Base-by-base conservation (phyloP, 2,888 invertebrate genomes). In the Leucoma salicis region DNA sequence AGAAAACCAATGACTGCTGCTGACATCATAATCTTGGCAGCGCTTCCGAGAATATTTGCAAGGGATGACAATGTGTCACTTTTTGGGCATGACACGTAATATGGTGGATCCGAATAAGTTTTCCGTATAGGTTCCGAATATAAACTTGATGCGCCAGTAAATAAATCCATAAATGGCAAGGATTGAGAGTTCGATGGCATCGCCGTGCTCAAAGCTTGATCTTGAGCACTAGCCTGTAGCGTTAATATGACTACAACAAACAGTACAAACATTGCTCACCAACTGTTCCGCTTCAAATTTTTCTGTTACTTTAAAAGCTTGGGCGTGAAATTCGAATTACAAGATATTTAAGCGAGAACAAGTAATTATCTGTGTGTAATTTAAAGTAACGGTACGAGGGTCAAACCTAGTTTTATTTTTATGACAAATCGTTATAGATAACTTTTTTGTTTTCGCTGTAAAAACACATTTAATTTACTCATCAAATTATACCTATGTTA, bases 1-100 rank as follows among this genome's bases (percentile, higher is more conserved):
- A 90, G 51, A 46, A 87, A 69, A 14, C 78, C 71, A 46, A 90
- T 85, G 34, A 82, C 70, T 29, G 86, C 81, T 15, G 76, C 81
- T 2, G 90, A 85, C 48, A 90, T 57, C 80, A 90, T 78, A 39
- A 90, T 88, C 63, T 90, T 90, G 4, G 88, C 87, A 25, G 86
- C 84, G 53, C 83, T 90, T 3, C 81, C 81, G 36, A 89, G 54
- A 39, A 87, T 63, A 55, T 78, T 87, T 3, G 89, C 88, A 39
- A 87, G 77, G 6, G 85, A 78, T 16, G 83, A 75, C 14, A 87
- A 68, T 1, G 76, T 71, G 49, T 89, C 87, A 6, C 76, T 53
- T 53, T 83, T 82, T 14, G 82, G 81, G 47, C 86, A 87, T 34
- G 84, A 78, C 25, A 78, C 68, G 45, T 74, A 67, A 44, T 82